Base-by-base conservation (phyloP, 2,113 vertebrate genomes). In the Lagopus leucura region DNA sequence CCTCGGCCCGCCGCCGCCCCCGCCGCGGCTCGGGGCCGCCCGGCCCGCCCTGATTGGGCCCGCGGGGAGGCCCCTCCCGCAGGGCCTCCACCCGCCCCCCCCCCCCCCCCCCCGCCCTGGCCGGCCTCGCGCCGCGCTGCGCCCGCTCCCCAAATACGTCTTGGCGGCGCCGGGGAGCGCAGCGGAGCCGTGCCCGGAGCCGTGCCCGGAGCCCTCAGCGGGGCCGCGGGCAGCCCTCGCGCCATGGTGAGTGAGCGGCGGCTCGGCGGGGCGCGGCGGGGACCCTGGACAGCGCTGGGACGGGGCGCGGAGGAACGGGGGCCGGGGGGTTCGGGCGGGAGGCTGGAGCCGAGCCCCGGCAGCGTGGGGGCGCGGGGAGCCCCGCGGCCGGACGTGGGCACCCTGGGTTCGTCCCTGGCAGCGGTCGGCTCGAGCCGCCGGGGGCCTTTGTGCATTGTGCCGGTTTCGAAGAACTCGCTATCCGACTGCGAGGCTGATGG, bases 231-330 rank as follows among this genome's bases (percentile, higher is more conserved):
- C 48, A 50, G 50, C 25, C 13, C 13, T 6, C 20, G 58, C 58
- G 58, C 20, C n/a, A 60, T 60, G 58, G 58, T 60, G 57, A 34
- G 57, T 36, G 21, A 60, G 50, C 50, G 50, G 50, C 50, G 50
- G 47, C 20, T 11, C 47, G 25, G 48, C 24, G 48, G 24, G 24
- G 50, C 14, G 50, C 25, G 50, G 50, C 25, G 50, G 25, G 50
- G 25, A 54, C 50, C 50, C 92, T 92, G 92, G 92, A 93, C 93
- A 86, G 95, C 93, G 77, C 90, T 86, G 74, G 92, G 55, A 42
- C 60, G 48, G 82, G 70, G 69, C 50, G 17, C 17, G 43, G 79
- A 38, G 6, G 61, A 3, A 72, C 48, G 48, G 45, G 40, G 69
- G 47, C 47, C 40, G 8, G 47, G 14, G 20, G 8, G 34, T 11